phyloP scores from a whole-genome alignment of 2,113 vertebrate species.

The Riparia riparia region DNA sequence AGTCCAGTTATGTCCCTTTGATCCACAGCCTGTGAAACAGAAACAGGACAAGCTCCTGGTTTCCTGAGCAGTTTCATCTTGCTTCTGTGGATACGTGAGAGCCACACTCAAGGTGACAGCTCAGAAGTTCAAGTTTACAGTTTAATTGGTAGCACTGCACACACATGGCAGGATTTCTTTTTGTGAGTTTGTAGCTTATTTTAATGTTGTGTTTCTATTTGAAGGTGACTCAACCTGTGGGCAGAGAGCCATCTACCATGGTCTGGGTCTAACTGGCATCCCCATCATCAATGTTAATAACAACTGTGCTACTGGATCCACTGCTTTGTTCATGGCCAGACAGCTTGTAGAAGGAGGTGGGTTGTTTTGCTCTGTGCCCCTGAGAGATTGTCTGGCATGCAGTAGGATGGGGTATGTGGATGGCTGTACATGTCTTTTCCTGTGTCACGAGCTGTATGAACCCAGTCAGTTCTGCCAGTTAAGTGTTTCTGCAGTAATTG shows the following conservation, averaged over 20 bases:
- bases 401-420: neutral
- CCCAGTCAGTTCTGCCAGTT: neutral
- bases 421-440: neutral
- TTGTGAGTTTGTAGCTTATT: neutral
- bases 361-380: slow-evolving; percentile 9
- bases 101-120: neutral
- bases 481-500: neutral
- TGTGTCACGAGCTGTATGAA: neutral
- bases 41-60: neutral
- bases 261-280: slow-evolving; percentile 93
- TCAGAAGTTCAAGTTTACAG: neutral
- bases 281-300: slow-evolving; percentile 97
- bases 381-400: neutral
- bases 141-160: neutral
- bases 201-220: neutral
- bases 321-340: slow-evolving; percentile 90
- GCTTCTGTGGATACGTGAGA: neutral
- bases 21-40: neutral
- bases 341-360: slow-evolving; percentile 91
- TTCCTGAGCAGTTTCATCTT: neutral
- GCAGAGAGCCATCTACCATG: slow-evolving; percentile 94
- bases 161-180: neutral
- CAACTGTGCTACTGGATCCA: slow-evolving; percentile 95
- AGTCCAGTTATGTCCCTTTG: neutral
- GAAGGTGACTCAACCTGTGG: slow-evolving; percentile 92